Evolutionary conservation across 2,888 invertebrate genomes (phyloP).

Genomic region (Pemphredon lugubris): DNA sequence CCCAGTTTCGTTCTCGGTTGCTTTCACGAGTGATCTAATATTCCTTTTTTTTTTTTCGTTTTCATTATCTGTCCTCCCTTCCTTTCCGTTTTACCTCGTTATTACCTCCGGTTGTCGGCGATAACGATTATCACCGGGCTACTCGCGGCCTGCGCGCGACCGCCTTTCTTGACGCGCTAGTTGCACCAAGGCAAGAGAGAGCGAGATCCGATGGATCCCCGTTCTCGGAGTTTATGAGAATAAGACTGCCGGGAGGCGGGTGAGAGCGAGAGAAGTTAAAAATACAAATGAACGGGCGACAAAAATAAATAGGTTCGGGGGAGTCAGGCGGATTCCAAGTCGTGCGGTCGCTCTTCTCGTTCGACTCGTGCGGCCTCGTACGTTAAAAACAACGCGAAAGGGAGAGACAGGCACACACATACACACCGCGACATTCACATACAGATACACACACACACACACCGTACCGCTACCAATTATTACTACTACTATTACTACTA

Average conservation of each 20-base stretch:
- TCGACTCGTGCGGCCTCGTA: slow-evolving; percentile 26
- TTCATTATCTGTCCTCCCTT: neutral
- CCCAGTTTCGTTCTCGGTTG: too few species aligned
- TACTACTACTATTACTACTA: slow-evolving; percentile 68
- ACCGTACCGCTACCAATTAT: slow-evolving; percentile 62
- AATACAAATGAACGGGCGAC: neutral
- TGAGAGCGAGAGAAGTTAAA: neutral
- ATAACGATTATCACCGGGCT: too few species aligned
- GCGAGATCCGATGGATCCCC: too few species aligned
- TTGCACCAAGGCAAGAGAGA: too few species aligned
- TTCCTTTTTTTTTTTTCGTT: neutral
- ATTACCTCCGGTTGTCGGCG: too few species aligned
- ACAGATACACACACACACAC: slow-evolving; percentile 21
- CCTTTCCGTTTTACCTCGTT: too few species aligned
- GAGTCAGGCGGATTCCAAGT: slow-evolving; percentile 5
- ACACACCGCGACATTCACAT: slow-evolving; percentile 1
- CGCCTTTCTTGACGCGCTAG: too few species aligned
- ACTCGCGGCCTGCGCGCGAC: too few species aligned
- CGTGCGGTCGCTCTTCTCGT: slow-evolving; percentile 37
- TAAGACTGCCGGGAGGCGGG: neutral
- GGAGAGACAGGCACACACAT: neutral
- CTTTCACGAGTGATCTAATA: slow-evolving; percentile 13
- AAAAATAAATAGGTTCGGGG: neutral
- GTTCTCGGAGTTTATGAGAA: too few species aligned
- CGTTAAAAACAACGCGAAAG: neutral